Percentiles rank a stretch among this genome's conserved stretches.
Evolutionary conservation across 2,888 invertebrate genomes (phyloP).

Genomic region (Nephrotoma guestfalica): DNA sequence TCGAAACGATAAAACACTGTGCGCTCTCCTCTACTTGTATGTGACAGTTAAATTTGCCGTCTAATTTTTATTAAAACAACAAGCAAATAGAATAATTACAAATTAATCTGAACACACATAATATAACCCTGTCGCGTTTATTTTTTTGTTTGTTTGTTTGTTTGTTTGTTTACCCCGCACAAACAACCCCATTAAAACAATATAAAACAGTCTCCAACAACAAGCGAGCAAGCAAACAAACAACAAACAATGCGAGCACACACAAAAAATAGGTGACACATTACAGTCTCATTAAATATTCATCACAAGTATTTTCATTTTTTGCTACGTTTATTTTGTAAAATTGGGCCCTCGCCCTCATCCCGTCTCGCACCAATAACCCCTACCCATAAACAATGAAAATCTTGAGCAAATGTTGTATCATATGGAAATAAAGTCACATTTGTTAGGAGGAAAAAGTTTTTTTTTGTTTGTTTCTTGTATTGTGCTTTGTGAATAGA

Average conservation of each 20-base stretch:
- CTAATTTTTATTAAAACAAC: background rate
- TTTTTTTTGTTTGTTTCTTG: background rate
- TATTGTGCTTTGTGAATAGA: background rate
- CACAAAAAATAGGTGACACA: background rate
- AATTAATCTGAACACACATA: background rate
- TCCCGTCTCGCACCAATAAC: background rate
- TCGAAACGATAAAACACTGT: background rate
- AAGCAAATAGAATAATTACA: background rate
- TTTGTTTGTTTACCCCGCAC: background rate
- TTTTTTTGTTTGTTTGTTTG: too few relatives aligned
- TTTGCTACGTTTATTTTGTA: background rate
- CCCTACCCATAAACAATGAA: background rate
- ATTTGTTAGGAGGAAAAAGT: background rate
- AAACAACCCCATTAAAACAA: background rate
- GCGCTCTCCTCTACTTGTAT: background rate
- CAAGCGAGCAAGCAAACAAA: background rate
- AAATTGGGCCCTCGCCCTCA: background rate
- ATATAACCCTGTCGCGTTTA: background rate
- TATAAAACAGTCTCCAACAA: background rate
- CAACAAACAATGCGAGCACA: background rate
- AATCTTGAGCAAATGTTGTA: background rate
- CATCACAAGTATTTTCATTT: background rate
- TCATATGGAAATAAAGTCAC: background rate
- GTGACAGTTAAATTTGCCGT: background rate
- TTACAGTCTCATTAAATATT: background rate